phyloP scores from a whole-genome alignment of 2,113 vertebrate genomes.

The Heterocephalus glaber region DNA sequence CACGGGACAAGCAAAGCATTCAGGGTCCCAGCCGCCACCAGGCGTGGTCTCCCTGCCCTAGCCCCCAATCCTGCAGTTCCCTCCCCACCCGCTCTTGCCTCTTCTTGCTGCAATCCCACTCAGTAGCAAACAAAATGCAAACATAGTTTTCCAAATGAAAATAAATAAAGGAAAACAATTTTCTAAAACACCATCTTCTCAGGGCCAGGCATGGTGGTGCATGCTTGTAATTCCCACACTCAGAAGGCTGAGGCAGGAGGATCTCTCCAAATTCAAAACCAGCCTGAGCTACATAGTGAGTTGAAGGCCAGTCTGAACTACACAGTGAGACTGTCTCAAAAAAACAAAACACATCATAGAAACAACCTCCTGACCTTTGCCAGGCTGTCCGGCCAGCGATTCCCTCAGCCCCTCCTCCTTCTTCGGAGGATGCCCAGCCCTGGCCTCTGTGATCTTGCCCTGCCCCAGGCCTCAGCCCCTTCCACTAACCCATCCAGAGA shows the following conservation, averaged over 20 bases:
- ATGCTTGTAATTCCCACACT: background rate
- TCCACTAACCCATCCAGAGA: background rate
- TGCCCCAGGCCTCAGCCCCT: background rate
- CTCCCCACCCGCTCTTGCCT: background rate
- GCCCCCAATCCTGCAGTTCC: background rate
- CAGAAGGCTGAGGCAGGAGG: background rate
- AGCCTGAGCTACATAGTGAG: background rate
- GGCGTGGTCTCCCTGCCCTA: too few species aligned
- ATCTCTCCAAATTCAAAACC: background rate
- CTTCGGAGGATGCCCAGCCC: background rate
- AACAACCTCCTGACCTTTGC: background rate
- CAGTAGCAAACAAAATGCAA: background rate
- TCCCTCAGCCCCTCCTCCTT: background rate
- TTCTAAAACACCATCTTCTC: background rate
- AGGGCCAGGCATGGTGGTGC: background rate
- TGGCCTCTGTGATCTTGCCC: background rate
- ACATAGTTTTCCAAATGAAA: background rate
- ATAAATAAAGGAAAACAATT: background rate
- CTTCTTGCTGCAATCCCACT: background rate
- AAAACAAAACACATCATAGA: background rate
- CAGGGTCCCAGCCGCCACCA: too few species aligned
- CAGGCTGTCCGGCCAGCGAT: background rate
- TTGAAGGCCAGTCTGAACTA: background rate
- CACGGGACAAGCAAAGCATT: background rate
- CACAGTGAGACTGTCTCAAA: background rate